Base-by-base conservation (phyloP, 2,888 invertebrate species). In the Ceramica pisi region DNA sequence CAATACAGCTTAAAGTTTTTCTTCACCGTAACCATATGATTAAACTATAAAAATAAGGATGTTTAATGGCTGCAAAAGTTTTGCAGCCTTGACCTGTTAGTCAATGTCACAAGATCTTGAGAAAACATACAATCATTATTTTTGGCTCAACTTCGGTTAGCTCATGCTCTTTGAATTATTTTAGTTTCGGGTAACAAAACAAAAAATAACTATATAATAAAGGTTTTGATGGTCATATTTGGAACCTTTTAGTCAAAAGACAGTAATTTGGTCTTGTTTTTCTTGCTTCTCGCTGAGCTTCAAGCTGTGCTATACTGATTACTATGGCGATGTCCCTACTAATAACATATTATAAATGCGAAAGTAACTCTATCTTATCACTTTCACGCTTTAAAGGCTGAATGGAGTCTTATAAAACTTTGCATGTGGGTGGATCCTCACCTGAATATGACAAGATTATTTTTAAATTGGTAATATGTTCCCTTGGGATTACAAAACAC, bases 11-110 rank as follows among this genome's bases (percentile, higher is more conserved):
- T 26, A 26, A 10, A 48, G 31, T 26, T 31, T 57, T 44, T 12
- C 7, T 55, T 46, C 12, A 14, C n/a, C 50, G 7, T 51, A 23
- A 60, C 46, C 38, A 55, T 44, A 41, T 21, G 31, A 35, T 44
- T 48, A 19, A 26, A 67, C 51, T 51, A 44, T 53, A 53, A 74
- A 55, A 74, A 55, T 67, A 60, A 41, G 53, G 46, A 51, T 41
- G 74, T 26, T 51, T 19, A 26, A 67, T 31, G 53, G 21, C 31
- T 73, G 50, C 67, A 59, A 23, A 48, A 67, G 48, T 21, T 57
- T n/a, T 12, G 31, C 26, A 48, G 48, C 80, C 81, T 77, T 82
- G 82, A 80, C 80, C 67, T 16, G 44, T 6, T 67, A 71, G 56
- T 79, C 78, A 83, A 78, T 75, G 78, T 56, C 63, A 66, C 57